phyloP scores from a whole-genome alignment of 2,113 vertebrate genomes.

The Caranx melampygus region DNA sequence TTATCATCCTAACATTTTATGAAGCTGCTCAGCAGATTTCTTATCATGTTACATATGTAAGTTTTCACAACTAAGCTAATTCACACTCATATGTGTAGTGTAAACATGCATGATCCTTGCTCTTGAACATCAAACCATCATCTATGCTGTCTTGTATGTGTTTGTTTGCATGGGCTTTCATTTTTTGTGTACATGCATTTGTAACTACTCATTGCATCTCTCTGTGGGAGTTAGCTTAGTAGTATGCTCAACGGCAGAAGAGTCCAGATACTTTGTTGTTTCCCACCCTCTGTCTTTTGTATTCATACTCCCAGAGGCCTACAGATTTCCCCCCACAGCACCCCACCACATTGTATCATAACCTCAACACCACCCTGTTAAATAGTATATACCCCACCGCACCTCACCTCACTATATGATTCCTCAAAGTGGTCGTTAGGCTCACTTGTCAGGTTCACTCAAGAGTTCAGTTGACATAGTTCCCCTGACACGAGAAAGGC shows the following conservation, averaged over 20 bases:
- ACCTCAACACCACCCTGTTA: background rate
- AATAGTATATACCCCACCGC: background rate
- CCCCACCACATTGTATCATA: background rate
- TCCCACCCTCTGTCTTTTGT: conserved; percentile 12
- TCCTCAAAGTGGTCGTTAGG: conserved; percentile 9
- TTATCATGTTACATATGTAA: background rate
- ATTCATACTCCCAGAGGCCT: background rate
- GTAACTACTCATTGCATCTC: background rate
- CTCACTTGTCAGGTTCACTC: conserved; percentile 35
- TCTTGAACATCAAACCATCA: too few relatives aligned
- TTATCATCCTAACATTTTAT: too few relatives aligned
- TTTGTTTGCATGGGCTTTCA: background rate
- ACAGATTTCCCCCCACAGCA: background rate
- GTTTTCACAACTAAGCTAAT: background rate
- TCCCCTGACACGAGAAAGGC: conserved; percentile 4
- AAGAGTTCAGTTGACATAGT: conserved; percentile 25
- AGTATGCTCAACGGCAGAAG: background rate
- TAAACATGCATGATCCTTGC: too few relatives aligned
- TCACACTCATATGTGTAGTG: too few relatives aligned
- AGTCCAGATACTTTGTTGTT: conserved; percentile 1
- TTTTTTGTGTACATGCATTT: conserved; percentile 1
- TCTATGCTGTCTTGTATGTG: too few relatives aligned
- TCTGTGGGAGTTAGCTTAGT: background rate
- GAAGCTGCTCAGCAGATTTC: too few relatives aligned
- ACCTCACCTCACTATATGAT: conserved; percentile 5